Evolutionary conservation across 2,113 vertebrate genomes (phyloP), one percentile per base, ranked within the genome.

Genomic region (Dissostichus mawsoni): DNA sequence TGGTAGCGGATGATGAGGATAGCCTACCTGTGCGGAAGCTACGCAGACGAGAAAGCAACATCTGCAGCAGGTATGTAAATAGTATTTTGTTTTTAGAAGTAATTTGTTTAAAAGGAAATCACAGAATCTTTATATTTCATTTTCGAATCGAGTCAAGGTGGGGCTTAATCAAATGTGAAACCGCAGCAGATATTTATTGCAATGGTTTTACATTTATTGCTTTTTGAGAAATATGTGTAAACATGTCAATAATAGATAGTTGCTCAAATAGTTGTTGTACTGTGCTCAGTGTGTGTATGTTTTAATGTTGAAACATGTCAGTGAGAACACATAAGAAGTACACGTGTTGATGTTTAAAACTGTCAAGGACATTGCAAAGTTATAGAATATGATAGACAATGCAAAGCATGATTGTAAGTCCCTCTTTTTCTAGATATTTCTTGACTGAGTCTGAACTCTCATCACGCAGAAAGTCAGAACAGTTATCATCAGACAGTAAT

Each of bases 1-100:
- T 57, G 16, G 14, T n/a, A 84, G 90, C 69, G 58, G 89, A 81
- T 82, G 90, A 3, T 23, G 79, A 5, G 29, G 3, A 62, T 25
- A 12, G 14, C 2, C n/a, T 1, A 1, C 74, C 76, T 17, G 18
- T 61, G 11, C 53, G 51, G 23, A 91, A 78, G 52, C 18, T 6
- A 9, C 6, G 0, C 47, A 67, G 44, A 69, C 36, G 0, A 25
- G 1, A 44, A 3, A 57, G 0, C 0, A 55, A 11, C 33, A 6
- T 3, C 0, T 1, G 0, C 25, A 53, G 1, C 11, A 90, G 85
- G 91, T 92, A 78, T 7, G 14, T 57, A 18, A 0, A 11, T 58
- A 18, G 1, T 29, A 4, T 48, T 59, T 13, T 5, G 5, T 47
- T 47, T 64, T 14, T 13, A 23, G 61, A 64, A 62, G 9, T 52